These are phyloP conservation scores for Panopea generosa DNA, from an alignment of 2,888 invertebrate species.

Conservation along the genomic window DNA sequence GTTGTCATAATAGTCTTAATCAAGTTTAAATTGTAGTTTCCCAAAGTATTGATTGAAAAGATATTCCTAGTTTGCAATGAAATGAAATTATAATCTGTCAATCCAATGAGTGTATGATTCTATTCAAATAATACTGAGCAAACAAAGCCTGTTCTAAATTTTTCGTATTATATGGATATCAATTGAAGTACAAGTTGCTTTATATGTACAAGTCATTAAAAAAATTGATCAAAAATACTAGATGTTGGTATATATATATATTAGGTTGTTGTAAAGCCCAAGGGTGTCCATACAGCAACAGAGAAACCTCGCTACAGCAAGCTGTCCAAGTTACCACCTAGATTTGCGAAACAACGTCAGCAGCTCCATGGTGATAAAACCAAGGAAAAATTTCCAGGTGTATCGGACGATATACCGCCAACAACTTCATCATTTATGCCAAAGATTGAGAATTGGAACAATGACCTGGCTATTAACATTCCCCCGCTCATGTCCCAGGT, in stretches of 20 bases:
- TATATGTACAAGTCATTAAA: no score
- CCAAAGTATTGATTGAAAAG: no score
- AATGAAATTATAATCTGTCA: constrained; percentile 27
- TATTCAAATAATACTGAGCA: constrained; percentile 33
- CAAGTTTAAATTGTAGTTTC: no score
- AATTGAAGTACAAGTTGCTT: no score
- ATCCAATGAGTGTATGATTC: constrained; percentile 16
- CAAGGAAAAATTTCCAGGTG: constrained; percentile 56
- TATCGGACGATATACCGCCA: constrained; percentile 27
- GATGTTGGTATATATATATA: background rate
- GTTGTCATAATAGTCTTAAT: no score
- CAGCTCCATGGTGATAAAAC: constrained; percentile 86
- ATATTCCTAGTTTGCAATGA: constrained; percentile 47
- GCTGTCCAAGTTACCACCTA: constrained; percentile 90
- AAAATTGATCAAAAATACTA: no score
- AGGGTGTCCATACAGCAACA: constrained; percentile 69
- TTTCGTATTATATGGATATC: no score
- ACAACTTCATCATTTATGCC: constrained; percentile 73
- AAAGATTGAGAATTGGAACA: constrained; percentile 85
- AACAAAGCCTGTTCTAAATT: constrained; percentile 7
- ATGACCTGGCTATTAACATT: constrained; percentile 84
- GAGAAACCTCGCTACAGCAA: constrained; percentile 71
- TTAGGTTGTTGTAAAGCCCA: constrained; percentile 80
- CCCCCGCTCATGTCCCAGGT: constrained; percentile 65
- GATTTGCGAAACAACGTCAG: constrained; percentile 91